Evolutionary conservation across 2,113 vertebrate genomes (phyloP).

Genomic region (Suncus etruscus): DNA sequence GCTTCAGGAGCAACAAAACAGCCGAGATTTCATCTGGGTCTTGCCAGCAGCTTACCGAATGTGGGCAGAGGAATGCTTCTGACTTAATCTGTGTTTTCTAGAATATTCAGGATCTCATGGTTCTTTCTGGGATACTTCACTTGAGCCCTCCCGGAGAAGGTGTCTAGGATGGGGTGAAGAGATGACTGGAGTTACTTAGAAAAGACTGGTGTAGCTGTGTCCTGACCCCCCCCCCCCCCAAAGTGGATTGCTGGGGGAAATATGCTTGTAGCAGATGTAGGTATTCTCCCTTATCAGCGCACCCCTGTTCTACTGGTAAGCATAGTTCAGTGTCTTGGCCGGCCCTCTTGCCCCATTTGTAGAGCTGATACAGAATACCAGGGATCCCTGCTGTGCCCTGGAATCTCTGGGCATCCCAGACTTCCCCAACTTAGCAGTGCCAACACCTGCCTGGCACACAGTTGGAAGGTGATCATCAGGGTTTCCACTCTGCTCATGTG

Average conservation of each 20-base stretch:
- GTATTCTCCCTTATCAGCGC: background rate
- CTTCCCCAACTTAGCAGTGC: background rate
- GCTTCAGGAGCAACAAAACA: background rate
- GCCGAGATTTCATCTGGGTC: background rate
- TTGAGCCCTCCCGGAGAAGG: fast-evolving
- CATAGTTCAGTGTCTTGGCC: background rate
- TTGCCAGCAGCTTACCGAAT: background rate
- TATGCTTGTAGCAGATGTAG: background rate
- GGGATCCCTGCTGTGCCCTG: background rate
- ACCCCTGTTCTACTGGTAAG: background rate
- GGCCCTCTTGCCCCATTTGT: background rate
- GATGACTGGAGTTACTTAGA: background rate
- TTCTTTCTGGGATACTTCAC: background rate
- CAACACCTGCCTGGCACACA: background rate
- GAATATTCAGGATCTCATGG: background rate
- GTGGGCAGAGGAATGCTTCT: background rate
- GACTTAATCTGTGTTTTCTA: background rate
- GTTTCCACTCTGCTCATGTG: background rate
- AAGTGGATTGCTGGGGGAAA: background rate
- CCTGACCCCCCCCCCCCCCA: background rate
- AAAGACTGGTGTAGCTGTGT: background rate
- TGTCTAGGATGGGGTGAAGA: background rate
- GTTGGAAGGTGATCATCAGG: background rate
- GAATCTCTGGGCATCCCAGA: background rate
- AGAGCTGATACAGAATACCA: background rate